phyloP scores from a whole-genome alignment of 2,797 vertebrate species.

The Aselliscus stoliczkanus region DNA sequence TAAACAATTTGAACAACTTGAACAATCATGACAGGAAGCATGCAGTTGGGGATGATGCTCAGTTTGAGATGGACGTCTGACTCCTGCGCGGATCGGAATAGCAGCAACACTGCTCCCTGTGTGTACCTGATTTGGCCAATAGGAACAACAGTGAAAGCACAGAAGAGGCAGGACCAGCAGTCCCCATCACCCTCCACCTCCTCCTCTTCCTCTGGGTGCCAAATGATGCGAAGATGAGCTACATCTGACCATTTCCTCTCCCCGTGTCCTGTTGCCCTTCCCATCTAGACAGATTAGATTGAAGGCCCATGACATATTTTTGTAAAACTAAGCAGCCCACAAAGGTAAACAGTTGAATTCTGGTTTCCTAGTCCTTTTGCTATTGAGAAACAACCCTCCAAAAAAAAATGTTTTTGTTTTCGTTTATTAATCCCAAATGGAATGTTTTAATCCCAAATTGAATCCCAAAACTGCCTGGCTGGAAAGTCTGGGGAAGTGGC shows the following conservation, averaged over 20 bases:
- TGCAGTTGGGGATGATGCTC: slow-evolving; percentile 92
- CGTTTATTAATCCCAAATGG: background rate
- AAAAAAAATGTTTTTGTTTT: background rate
- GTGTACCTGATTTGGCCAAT: slow-evolving; percentile 88
- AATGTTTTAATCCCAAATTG: too few relatives aligned
- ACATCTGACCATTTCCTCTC: background rate
- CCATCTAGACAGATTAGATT: slow-evolving; percentile 42
- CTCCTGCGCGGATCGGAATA: slow-evolving; percentile 71
- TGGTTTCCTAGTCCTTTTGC: slow-evolving; percentile 42
- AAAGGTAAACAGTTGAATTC: slow-evolving; percentile 32
- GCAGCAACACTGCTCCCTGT: slow-evolving; percentile 79
- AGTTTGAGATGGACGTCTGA: slow-evolving; percentile 99
- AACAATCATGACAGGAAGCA: slow-evolving; percentile 93
- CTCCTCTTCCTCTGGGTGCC: slow-evolving; percentile 86
- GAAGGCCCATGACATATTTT: slow-evolving; percentile 42
- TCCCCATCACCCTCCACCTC: slow-evolving; percentile 56
- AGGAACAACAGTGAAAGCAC: slow-evolving; percentile 80
- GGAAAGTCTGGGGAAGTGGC: background rate
- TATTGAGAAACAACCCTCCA: slow-evolving; percentile 1
- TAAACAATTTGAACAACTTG: slow-evolving; percentile 90
- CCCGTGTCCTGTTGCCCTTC: background rate
- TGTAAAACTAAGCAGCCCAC: slow-evolving; percentile 38
- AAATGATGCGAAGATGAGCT: slow-evolving; percentile 71
- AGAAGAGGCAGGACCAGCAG: slow-evolving; percentile 43
- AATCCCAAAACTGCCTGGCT: background rate